These are phyloP conservation scores for Clarias batrachus DNA, from an alignment of 2,113 vertebrate species.

Conservation along the genomic window DNA sequence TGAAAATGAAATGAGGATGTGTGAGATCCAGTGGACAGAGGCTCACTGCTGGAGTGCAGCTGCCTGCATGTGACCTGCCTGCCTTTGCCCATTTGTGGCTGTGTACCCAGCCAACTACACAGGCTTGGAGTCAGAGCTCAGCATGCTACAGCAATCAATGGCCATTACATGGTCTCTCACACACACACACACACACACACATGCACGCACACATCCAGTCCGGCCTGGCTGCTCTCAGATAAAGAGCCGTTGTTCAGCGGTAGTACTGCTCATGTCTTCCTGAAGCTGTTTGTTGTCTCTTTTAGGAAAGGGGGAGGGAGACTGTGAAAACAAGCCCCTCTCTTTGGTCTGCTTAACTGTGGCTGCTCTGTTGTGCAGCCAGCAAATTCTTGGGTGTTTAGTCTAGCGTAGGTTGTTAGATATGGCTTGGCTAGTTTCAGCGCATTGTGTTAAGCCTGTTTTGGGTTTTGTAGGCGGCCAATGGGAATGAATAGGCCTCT, in stretches of 20 bases:
- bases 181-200: conserved; percentile 29
- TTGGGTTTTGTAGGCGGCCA: conserved; percentile 23
- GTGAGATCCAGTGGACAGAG: background rate
- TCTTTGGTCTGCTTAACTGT: conserved; percentile 69
- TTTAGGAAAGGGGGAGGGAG: conserved; percentile 61
- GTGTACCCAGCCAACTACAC: conserved; percentile 3
- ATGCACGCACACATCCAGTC: conserved; percentile 64
- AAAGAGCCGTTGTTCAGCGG: conserved; percentile 80
- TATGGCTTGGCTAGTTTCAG: conserved; percentile 65
- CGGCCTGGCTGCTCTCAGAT: conserved; percentile 82
- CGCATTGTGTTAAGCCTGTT: conserved; percentile 62
- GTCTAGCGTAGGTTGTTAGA: conserved; percentile 57
- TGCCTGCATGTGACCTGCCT: conserved; percentile 12
- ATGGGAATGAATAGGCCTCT: conserved; percentile 42
- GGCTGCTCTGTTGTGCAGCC: conserved; percentile 65
- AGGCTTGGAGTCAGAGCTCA: conserved; percentile 45
- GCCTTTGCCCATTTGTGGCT: background rate
- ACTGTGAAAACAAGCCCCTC: conserved; percentile 68
- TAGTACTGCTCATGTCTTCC: conserved; percentile 71
- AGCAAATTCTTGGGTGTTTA: conserved; percentile 67
- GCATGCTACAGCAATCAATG: conserved; percentile 61
- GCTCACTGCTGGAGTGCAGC: conserved; percentile 1
- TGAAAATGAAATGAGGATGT: conserved; percentile 27
- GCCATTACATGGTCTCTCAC: conserved; percentile 55
- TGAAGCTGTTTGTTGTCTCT: conserved; percentile 74